Percentiles rank a stretch among this genome's conserved stretches.
phyloP scores from a whole-genome alignment of 2,113 vertebrate species.

The Illadopsis cleaveri region DNA sequence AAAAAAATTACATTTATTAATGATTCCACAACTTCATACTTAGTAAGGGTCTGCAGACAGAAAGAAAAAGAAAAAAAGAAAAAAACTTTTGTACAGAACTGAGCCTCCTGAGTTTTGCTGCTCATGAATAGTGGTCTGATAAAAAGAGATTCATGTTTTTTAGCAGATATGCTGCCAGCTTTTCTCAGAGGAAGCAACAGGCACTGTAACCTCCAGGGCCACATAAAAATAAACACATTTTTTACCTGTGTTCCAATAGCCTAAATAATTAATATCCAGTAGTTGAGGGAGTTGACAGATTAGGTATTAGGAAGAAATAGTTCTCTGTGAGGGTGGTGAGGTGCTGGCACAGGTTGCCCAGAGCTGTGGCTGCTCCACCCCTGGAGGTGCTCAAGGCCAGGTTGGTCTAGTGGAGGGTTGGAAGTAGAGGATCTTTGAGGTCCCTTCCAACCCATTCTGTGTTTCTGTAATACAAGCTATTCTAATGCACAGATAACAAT shows the following conservation, averaged over 20 bases:
- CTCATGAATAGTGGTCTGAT: not conserved
- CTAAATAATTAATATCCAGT: slow-evolving; percentile 27
- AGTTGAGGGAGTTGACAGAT: not conserved
- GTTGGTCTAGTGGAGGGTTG: not conserved
- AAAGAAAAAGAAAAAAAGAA: not conserved
- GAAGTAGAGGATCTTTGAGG: not conserved
- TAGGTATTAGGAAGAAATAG: not conserved
- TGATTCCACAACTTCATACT: not conserved
- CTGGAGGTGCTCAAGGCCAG: not conserved
- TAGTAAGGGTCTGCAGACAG: not conserved
- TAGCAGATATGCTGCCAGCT: not conserved
- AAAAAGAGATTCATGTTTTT: not conserved
- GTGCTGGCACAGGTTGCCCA: not conserved
- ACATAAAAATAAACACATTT: not conserved
- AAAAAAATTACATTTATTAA: not conserved
- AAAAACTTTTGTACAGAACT: not conserved
- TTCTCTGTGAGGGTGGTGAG: not conserved
- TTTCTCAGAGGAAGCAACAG: not conserved
- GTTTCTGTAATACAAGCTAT: not conserved
- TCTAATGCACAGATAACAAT: not conserved
- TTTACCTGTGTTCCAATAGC: not conserved
- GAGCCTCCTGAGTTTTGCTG: not conserved
- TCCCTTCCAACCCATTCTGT: not conserved
- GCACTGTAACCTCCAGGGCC: not conserved
- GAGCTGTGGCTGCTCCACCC: not conserved